phyloP scores from a whole-genome alignment of 2,888 invertebrate genomes.

The Dryomyza anilis region DNA sequence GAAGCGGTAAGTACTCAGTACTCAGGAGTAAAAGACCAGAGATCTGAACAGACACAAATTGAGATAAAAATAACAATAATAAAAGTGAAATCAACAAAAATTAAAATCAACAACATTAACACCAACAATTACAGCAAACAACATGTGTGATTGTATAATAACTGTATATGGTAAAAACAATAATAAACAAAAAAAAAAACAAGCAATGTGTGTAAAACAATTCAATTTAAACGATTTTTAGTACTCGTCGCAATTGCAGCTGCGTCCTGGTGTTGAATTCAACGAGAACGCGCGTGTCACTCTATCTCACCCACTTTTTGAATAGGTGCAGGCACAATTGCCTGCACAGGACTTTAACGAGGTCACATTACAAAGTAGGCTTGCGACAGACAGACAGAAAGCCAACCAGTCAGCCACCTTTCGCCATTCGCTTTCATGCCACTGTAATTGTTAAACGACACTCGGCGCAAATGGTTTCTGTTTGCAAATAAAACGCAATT shows the following conservation, averaged over 20 bases:
- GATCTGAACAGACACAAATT: not conserved
- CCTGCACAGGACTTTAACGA: too few species aligned
- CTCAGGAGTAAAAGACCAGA: not conserved
- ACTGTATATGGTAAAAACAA: too few species aligned
- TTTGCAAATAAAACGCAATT: constrained; percentile 56
- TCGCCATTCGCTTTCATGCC: not conserved
- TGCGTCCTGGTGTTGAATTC: not conserved
- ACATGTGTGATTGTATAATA: not conserved
- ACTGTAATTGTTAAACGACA: constrained; percentile 11
- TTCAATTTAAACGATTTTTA: constrained; percentile 20
- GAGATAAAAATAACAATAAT: not conserved
- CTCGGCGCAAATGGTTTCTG: constrained; percentile 30
- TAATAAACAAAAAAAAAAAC: not conserved
- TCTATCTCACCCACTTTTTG: not conserved
- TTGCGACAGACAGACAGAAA: not conserved
- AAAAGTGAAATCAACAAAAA: not conserved
- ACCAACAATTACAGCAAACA: constrained; percentile 7
- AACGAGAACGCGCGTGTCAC: not conserved
- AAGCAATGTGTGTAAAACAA: not conserved
- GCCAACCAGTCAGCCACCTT: not conserved
- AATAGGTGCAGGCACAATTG: too few species aligned
- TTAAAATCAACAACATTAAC: not conserved
- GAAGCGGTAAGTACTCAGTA: not conserved
- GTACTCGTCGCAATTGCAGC: not conserved
- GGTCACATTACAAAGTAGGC: too few species aligned